A percentile compares a stretch with the other conserved stretches of the same genome.
Evolutionary conservation across 1,140 invertebrate species (phyloP).

Genomic region (Gonatopus flavifemur): DNA sequence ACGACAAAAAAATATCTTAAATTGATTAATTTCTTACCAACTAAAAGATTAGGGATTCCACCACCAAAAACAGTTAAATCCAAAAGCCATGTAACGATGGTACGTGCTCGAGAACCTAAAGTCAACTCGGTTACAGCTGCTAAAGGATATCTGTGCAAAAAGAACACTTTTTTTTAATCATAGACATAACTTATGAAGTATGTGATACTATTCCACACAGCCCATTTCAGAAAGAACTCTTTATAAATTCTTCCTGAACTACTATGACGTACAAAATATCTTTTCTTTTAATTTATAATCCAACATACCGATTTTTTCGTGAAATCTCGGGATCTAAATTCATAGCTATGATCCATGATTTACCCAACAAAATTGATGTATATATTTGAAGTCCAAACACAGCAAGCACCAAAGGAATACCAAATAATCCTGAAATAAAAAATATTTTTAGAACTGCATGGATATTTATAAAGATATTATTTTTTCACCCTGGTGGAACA

Average conservation of each 20-base stretch:
- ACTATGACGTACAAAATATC: no score
- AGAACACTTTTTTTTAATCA: no score
- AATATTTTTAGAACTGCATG: not conserved
- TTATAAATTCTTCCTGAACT: no score
- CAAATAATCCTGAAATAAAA: constrained; percentile 66
- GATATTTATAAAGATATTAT: not conserved
- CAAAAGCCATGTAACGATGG: constrained; percentile 67
- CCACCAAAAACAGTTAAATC: constrained; percentile 74
- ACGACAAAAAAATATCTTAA: no score
- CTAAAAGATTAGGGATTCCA: constrained; percentile 74
- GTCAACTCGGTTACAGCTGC: constrained; percentile 75
- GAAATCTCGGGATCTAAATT: constrained; percentile 67
- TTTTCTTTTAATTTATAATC: not conserved
- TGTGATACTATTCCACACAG: no score
- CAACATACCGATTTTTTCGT: constrained; percentile 64
- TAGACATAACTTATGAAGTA: no score
- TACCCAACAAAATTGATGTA: constrained; percentile 71
- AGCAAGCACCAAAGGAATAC: constrained; percentile 67
- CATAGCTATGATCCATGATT: constrained; percentile 74
- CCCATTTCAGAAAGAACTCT: no score
- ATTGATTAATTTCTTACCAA: constrained; percentile 68
- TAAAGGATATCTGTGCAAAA: constrained; percentile 64
- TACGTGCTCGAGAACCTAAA: constrained; percentile 62
- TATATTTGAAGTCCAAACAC: constrained; percentile 75
- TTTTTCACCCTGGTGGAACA: no score